These are phyloP conservation scores for Esox masquinongy DNA, from an alignment of 2,797 vertebrate species.

Conservation along the genomic window DNA sequence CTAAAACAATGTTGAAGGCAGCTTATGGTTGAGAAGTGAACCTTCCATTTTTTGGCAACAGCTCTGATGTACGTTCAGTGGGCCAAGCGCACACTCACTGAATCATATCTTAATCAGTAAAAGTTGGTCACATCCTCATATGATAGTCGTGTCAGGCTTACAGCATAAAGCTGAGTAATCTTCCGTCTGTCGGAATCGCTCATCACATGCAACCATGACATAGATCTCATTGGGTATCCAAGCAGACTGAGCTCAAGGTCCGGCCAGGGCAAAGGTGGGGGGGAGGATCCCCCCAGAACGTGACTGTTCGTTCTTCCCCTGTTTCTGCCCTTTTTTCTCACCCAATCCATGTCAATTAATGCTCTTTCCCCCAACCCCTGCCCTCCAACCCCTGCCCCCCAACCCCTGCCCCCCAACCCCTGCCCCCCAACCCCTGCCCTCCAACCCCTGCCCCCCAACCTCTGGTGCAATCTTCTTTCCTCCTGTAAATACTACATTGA, in stretches of 20 bases:
- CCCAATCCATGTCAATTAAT: slow-evolving; percentile 3
- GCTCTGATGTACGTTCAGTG: too few species aligned
- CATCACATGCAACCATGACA: slow-evolving; percentile 61
- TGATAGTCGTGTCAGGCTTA: too few species aligned
- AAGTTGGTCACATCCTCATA: too few species aligned
- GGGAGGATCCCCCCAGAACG: slow-evolving; percentile 52
- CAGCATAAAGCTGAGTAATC: slow-evolving; percentile 59
- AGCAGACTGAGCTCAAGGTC: slow-evolving; percentile 66
- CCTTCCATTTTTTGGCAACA: too few species aligned
- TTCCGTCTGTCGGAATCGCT: background rate
- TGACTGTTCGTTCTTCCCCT: slow-evolving; percentile 72
- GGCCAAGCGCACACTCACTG: too few species aligned
- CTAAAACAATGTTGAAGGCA: too few species aligned
- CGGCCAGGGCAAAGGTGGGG: slow-evolving; percentile 34
- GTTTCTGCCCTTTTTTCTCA: slow-evolving; percentile 49
- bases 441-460: slow-evolving; percentile 45
- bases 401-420: too few species aligned
- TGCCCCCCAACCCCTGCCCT: too few species aligned
- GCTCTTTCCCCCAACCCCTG: too few species aligned
- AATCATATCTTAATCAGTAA: too few species aligned
- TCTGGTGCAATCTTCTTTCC: slow-evolving; percentile 34
- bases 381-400: too few species aligned
- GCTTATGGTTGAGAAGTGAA: too few species aligned
- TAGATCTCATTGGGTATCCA: slow-evolving; percentile 65
- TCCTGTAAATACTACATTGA: slow-evolving; percentile 12